Base-by-base conservation (phyloP, 2,797 vertebrate genomes). In the Alca torda region DNA sequence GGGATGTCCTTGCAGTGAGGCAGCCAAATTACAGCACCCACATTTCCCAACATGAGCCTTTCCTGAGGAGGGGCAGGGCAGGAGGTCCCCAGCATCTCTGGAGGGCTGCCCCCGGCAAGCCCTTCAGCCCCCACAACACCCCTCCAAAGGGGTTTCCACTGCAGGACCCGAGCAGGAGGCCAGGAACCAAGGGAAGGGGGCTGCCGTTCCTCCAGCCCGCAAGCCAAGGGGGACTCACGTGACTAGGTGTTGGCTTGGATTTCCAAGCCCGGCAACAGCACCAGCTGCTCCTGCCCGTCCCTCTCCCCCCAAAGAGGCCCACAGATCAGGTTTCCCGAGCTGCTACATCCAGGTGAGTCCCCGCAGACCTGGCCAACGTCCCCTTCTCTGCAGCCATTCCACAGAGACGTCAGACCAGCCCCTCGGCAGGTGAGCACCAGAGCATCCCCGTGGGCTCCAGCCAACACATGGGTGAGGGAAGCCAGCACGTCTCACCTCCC, bases 251-350 rank as follows among this genome's bases (percentile, higher is more conserved):
- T 93, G 91, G 89, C 93, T 95, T 95, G 94, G 91, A 68, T 96
- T 96, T 94, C 95, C 83, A 54, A 89, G 68, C 89, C 86, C 87
- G 54, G 50, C 56, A 3, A 89, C 81, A 59, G 72, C 95, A 94
- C 93, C 96, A 96, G 95, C 94, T 96, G 93, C 94, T 97, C 95
- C 96, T 96, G 96, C 96, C 96, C 9, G 0, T 97, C 96, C 91
- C 92, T 95, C 83, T 91, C 61, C 67, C 84, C 81, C 33, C 85
- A n/a, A 7, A 92, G 87, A 43, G 87, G 89, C 96, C 88, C 72
- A 46, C 11, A 61, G 96, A 94, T 93, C 87, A 4, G n/a, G 78
- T 96, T 95, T 95, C 96, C 72, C 19, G 0, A 57, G 64, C 59
- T 1, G 2, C 24, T 24, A 39, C 13, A 5, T 78, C 92, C 96